A percentile compares a stretch with the other conserved stretches of the same genome.
phyloP scores from a whole-genome alignment of 2,888 invertebrate genomes.

The Xestia c-nigrum region DNA sequence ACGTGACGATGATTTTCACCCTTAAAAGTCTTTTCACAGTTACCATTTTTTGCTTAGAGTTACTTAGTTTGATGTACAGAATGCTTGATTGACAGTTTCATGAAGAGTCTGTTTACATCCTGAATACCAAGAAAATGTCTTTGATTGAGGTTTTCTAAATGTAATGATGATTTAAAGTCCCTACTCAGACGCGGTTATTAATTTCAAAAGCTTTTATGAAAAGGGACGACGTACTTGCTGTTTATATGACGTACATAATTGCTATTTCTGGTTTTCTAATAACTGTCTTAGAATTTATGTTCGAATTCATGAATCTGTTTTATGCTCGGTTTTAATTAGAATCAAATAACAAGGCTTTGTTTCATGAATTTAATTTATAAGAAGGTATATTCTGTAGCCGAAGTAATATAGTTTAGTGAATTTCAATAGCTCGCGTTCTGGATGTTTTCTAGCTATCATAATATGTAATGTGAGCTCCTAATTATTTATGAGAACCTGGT shows the following conservation, averaged over 20 bases:
- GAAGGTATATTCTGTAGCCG: background rate
- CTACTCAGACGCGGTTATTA: constrained; percentile 6
- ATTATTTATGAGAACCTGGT: background rate
- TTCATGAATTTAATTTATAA: background rate
- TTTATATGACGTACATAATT: background rate
- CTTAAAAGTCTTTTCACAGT: too few relatives aligned
- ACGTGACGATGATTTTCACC: too few relatives aligned
- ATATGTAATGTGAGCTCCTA: background rate
- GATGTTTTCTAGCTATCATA: background rate
- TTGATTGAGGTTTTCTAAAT: constrained; percentile 28
- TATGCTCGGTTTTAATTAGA: background rate
- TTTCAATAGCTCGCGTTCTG: background rate
- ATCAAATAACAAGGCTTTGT: background rate
- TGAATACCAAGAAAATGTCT: constrained; percentile 2
- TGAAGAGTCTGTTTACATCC: too few relatives aligned
- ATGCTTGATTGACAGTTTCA: too few relatives aligned
- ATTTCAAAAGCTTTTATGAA: background rate
- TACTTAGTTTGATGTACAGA: too few relatives aligned
- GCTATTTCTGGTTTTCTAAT: constrained; percentile 13
- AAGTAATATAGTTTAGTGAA: background rate
- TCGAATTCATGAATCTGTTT: background rate
- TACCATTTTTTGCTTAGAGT: too few relatives aligned
- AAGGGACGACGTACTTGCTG: background rate
- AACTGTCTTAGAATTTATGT: background rate
- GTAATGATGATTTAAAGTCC: constrained; percentile 20